phyloP scores from a whole-genome alignment of 2,113 vertebrate genomes.

The Illadopsis cleaveri region DNA sequence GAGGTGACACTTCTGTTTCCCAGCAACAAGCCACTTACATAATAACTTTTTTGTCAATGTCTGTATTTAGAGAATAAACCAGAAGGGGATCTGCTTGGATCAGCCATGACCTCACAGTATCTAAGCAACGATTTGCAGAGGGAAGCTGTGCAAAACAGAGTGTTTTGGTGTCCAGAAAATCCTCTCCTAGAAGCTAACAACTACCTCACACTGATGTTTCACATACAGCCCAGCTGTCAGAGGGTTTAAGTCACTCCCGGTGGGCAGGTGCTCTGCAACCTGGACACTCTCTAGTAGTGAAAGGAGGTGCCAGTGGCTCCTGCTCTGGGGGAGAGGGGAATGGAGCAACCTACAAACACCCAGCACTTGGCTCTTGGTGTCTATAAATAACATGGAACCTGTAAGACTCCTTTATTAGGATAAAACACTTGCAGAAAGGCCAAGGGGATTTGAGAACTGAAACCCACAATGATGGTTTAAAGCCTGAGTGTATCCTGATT shows the following conservation, averaged over 20 bases:
- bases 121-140: slow-evolving; percentile 3
- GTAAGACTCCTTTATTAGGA: background rate
- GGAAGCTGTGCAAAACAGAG: background rate
- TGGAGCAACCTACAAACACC: accelerated
- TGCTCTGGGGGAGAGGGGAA: background rate
- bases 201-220: background rate
- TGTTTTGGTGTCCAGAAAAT: background rate
- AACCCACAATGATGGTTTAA: background rate
- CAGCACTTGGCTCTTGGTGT: background rate
- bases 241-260: accelerated
- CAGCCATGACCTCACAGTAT: slow-evolving; percentile 36
- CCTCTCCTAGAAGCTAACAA: background rate
- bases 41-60: background rate
- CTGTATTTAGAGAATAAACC: slow-evolving; percentile 32
- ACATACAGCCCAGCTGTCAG: accelerated
- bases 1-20: background rate
- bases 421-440: background rate
- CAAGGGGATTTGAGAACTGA: background rate
- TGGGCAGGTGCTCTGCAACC: background rate
- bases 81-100: background rate
- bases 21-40: background rate
- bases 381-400: accelerated
- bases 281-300: background rate
- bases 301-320: accelerated
- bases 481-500: background rate